Conservation (phyloP, 1,140 invertebrate genomes). For the Hydropsyche tenuis region DNA sequence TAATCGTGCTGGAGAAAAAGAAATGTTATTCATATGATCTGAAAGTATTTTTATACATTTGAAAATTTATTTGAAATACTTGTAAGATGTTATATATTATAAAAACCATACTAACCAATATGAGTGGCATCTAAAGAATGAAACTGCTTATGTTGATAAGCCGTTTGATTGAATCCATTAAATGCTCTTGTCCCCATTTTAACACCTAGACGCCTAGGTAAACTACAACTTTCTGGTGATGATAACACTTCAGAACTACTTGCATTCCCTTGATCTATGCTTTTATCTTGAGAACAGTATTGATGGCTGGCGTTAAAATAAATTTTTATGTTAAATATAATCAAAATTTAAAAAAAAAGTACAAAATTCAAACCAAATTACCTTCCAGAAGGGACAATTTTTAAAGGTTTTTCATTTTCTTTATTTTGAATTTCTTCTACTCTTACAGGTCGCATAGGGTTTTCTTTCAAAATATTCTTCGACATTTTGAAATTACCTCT, state of each 20-base stretch:
- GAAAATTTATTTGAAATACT: too few species aligned
- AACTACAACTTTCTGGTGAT: conserved; percentile 61
- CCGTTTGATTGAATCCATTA: conserved; percentile 57
- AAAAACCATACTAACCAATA: conserved; percentile 30
- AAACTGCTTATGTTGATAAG: conserved; percentile 49
- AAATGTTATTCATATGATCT: conserved; percentile 44
- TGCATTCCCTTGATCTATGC: conserved; percentile 40
- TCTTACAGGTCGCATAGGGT: conserved; percentile 54
- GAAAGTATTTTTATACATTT: too few species aligned
- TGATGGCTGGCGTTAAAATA: conserved; percentile 31
- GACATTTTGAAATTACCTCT: conserved; percentile 56
- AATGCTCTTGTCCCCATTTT: conserved; percentile 77
- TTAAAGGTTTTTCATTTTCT: conserved; percentile 72
- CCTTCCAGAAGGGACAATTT: conserved; percentile 50
- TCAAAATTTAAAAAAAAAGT: conserved; percentile 1
- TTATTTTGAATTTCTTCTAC: conserved; percentile 71
- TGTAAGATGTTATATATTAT: too few species aligned
- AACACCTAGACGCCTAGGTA: conserved; percentile 69
- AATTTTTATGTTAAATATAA: conserved; percentile 4
- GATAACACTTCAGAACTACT: conserved; percentile 52
- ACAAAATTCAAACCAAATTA: conserved; percentile 24
- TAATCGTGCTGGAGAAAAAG: conserved; percentile 44
- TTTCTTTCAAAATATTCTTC: conserved; percentile 54
- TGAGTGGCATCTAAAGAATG: conserved; percentile 48
- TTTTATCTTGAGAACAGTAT: conserved; percentile 15